Base-by-base conservation (phyloP, 2,888 invertebrate genomes). In the Hypena proboscidalis region DNA sequence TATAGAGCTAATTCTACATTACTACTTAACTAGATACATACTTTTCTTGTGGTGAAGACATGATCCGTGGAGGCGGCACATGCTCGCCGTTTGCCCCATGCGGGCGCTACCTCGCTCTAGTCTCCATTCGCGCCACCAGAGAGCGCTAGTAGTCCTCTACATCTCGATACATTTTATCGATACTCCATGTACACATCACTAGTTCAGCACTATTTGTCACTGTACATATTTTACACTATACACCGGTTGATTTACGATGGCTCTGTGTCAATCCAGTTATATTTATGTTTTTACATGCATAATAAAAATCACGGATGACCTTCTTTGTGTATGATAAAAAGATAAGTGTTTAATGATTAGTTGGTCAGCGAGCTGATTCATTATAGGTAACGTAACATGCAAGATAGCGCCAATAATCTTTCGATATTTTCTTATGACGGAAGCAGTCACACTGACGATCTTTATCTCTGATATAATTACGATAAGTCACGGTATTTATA, bases 61-160 rank as follows among this genome's bases (percentile, higher is more conserved):
- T 91, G 91, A 93, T 92, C 94, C 94, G 91, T 94, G 94, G 86
- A 95, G 93, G 92, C 94, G 94, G 91, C 95, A 95, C 95, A 95
- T 95, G 87, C 94, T 95, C 93, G 94, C 94, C 90, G 94, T 93
- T 92, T 95, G 95, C 93, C 95, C 95, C 95, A 95, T 95, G 89
- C 92, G 92, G 87, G 90, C 87, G 88, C 89, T 90, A 87, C 86
- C 87, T 80, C 70, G 74, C 64, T 64, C 85, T 70, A 69, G 70
- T 70, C 84, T 70, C 88, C 91, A 89, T 90, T 67, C 59, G 72
- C 74, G 72, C 76, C 76, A 49, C 58, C 51, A 56, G 60, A 48
- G 54, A 67, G 64, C 72, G 69, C 71, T 73, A 70, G 70, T 64
- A 55, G 48, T 58, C 46, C 59, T 60, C 77, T 79, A 83, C 80